Percentiles rank a stretch among this genome's conserved stretches.
phyloP scores from a whole-genome alignment of 1,140 invertebrate genomes.

The Pogonus chalceus region DNA sequence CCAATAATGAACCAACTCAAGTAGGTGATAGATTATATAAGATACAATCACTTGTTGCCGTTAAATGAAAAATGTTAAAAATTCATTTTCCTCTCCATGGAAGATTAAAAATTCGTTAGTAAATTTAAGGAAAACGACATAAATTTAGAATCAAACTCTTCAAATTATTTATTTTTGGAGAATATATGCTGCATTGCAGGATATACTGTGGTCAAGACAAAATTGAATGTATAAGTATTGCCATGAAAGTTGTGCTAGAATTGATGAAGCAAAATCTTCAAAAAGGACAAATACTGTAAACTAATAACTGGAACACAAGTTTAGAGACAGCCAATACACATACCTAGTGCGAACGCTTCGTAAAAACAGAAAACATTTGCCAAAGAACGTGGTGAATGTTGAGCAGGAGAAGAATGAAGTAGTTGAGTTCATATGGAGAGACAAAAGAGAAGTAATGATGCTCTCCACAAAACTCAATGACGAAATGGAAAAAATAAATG shows the following conservation, averaged over 20 bases:
- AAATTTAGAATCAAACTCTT: not conserved
- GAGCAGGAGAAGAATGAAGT: constrained; percentile 12
- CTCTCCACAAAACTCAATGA: constrained; percentile 19
- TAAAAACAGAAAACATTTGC: constrained; percentile 2
- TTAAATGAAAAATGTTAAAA: not conserved
- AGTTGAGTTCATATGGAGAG: constrained; percentile 21
- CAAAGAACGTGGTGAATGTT: constrained; percentile 12
- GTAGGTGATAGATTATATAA: constrained; percentile 19
- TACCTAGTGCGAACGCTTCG: constrained; percentile 3
- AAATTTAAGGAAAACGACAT: not conserved
- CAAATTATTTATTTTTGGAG: not conserved
- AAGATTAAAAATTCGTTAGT: not conserved
- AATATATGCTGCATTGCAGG: not conserved
- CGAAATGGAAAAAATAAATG: constrained; percentile 10
- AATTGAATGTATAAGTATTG: not conserved
- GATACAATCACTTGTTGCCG: constrained; percentile 13
- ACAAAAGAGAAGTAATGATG: constrained; percentile 22
- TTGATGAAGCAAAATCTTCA: not conserved
- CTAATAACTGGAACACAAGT: constrained; percentile 15
- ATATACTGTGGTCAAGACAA: constrained; percentile 10
- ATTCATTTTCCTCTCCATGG: not conserved
- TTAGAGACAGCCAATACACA: constrained; percentile 9
- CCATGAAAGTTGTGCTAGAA: constrained; percentile 9
- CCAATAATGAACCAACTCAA: constrained; percentile 18
- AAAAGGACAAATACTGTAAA: constrained; percentile 9